Percentiles rank a stretch among this genome's conserved stretches.
phyloP scores from a whole-genome alignment of 1,140 invertebrate genomes.

The Ditylenchus dipsaci region DNA sequence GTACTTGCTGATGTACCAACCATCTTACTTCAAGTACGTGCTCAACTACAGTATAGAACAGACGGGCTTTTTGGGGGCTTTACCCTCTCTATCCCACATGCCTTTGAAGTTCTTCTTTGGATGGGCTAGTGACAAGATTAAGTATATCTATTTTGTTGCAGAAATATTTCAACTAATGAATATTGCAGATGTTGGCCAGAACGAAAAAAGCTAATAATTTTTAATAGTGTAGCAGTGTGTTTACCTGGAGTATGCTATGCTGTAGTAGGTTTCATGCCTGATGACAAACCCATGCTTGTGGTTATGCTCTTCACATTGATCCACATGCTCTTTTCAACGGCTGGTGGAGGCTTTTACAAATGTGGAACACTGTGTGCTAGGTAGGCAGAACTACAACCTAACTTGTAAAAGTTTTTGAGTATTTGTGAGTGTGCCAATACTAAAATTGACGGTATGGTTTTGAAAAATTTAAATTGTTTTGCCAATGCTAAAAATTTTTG shows the following conservation, averaged over 20 bases:
- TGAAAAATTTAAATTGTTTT: too few relatives aligned
- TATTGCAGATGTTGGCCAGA: slow-evolving; percentile 25
- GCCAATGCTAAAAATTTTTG: too few relatives aligned
- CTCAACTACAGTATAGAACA: slow-evolving; percentile 28
- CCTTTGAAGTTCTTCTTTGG: slow-evolving; percentile 22
- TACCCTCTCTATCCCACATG: slow-evolving; percentile 36
- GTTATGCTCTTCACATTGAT: slow-evolving; percentile 23
- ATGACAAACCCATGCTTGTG: slow-evolving; percentile 14
- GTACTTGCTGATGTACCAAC: slow-evolving; percentile 42
- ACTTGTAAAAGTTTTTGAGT: too few relatives aligned
- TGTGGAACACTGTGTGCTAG: slow-evolving; percentile 30
- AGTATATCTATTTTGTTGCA: not conserved
- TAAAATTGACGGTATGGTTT: too few relatives aligned
- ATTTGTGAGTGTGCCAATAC: too few relatives aligned
- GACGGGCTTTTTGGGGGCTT: slow-evolving; percentile 32
- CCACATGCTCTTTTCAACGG: slow-evolving; percentile 31
- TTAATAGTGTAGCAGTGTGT: slow-evolving; percentile 34
- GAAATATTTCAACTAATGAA: not conserved
- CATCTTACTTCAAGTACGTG: slow-evolving; percentile 38
- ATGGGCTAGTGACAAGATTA: slow-evolving; percentile 1
- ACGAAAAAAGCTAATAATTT: slow-evolving; percentile 21
- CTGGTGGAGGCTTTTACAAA: slow-evolving; percentile 41
- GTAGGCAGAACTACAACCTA: too few relatives aligned
- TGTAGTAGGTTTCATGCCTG: slow-evolving; percentile 13
- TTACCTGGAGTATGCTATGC: slow-evolving; percentile 32